phyloP scores from a whole-genome alignment of 2,888 invertebrate species.

The Gymnoscelis rufifasciata region DNA sequence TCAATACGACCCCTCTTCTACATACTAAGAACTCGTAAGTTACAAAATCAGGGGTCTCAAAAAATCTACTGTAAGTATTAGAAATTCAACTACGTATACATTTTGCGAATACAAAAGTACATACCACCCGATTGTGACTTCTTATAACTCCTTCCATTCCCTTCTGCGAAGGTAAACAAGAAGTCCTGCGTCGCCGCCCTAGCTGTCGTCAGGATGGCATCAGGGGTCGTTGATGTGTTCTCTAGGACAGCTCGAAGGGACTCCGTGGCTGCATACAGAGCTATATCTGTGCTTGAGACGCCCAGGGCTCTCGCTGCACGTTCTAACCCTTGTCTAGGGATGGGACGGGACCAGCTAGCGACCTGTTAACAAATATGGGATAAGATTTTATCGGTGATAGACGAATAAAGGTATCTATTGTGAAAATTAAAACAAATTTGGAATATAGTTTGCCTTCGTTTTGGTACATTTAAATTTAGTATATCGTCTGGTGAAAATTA shows the following conservation, averaged over 20 bases:
- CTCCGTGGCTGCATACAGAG: conserved; percentile 81
- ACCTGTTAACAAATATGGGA: conserved; percentile 50
- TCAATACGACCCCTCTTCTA: no score
- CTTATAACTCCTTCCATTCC: conserved; percentile 66
- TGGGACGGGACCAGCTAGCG: conserved; percentile 84
- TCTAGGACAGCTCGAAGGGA: conserved; percentile 82
- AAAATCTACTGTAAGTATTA: no score
- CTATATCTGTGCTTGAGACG: conserved; percentile 81
- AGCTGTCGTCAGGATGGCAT: conserved; percentile 81
- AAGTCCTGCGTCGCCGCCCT: conserved; percentile 80
- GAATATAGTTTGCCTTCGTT: no score
- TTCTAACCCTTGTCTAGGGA: conserved; percentile 77
- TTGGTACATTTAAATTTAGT: no score
- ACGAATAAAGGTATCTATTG: no score
- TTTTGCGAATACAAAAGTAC: conserved; percentile 9
- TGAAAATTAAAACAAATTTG: no score
- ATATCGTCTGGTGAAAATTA: no score
- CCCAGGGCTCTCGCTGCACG: conserved; percentile 79
- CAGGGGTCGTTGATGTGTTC: conserved; percentile 75
- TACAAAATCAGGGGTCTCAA: no score
- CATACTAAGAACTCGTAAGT: no score
- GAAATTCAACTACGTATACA: not conserved
- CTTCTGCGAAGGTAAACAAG: conserved; percentile 71
- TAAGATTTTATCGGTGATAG: not conserved
- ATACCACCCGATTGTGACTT: conserved; percentile 77